These are phyloP conservation scores for Ichneumoninae sp. DNA, from an alignment of 2,888 invertebrate genomes.

Conservation along the genomic window DNA sequence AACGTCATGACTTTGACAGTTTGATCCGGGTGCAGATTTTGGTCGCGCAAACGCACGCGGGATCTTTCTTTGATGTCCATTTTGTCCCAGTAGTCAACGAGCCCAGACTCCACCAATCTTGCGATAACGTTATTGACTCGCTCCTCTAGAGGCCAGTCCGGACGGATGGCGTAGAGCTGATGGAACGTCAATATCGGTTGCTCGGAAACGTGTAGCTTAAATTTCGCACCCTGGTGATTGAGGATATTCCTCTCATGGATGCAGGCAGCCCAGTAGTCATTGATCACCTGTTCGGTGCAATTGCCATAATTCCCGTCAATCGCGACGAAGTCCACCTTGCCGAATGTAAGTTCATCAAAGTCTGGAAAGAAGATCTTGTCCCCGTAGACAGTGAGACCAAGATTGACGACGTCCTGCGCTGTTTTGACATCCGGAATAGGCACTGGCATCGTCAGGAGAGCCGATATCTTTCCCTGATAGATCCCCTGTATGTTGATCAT, in stretches of 20 bases:
- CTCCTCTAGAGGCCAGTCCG: slow-evolving; percentile 14
- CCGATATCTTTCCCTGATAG: slow-evolving; percentile 11
- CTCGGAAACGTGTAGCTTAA: neutral
- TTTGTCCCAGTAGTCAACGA: neutral
- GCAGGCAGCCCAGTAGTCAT: slow-evolving; percentile 1
- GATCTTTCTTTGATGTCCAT: neutral
- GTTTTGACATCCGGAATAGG: neutral
- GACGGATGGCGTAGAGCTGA: neutral
- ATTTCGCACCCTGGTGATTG: neutral
- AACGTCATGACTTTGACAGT: neutral
- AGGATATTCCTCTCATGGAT: neutral
- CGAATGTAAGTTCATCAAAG: neutral
- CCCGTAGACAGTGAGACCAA: neutral
- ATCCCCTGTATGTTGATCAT: slow-evolving; percentile 24
- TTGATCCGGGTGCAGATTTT: neutral
- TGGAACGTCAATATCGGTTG: neutral
- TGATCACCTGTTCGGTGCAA: neutral
- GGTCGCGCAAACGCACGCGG: neutral
- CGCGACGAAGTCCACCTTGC: neutral
- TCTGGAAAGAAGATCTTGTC: neutral
- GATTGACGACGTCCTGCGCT: neutral
- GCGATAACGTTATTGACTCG: neutral
- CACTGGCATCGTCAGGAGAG: neutral
- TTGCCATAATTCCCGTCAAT: neutral
- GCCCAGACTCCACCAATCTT: neutral